Evolutionary conservation across 1,140 invertebrate species (phyloP).

Genomic region (Paraescarpia echinospica): DNA sequence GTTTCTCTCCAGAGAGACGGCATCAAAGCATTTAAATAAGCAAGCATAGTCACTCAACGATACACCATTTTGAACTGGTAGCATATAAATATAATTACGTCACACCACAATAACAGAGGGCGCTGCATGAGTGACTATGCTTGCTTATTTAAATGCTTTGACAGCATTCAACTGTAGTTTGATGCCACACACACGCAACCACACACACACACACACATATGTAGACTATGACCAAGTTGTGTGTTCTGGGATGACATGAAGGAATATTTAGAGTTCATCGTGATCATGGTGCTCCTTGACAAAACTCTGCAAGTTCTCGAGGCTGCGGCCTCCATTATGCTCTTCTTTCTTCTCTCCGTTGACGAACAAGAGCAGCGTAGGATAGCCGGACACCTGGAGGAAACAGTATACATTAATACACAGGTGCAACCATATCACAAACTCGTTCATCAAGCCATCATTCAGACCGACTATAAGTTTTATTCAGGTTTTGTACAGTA

Average conservation of each 20-base stretch:
- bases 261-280: slow-evolving; percentile 20
- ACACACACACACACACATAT: not conserved
- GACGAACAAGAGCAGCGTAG: slow-evolving; percentile 29
- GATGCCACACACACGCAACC: not conserved
- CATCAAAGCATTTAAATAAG: too few relatives aligned
- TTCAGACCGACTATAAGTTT: too few relatives aligned
- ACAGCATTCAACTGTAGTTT: too few relatives aligned
- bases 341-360: slow-evolving; percentile 28
- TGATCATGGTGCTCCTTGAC: not conserved
- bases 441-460: not conserved
- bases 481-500: too few relatives aligned
- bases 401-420: too few relatives aligned
- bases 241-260: not conserved
- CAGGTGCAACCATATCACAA: not conserved
- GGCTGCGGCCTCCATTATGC: slow-evolving; percentile 12
- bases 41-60: too few relatives aligned
- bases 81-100: too few relatives aligned
- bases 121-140: too few relatives aligned
- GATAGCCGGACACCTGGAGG: slow-evolving; percentile 15
- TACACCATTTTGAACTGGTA: too few relatives aligned
- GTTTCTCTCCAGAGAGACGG: too few relatives aligned
- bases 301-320: not conserved
- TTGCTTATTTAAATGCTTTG: too few relatives aligned
- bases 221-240: not conserved
- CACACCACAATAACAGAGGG: too few relatives aligned